A percentile compares a stretch with the other conserved stretches of the same genome.
Conservation (phyloP, 2,113 vertebrate genomes). For the Clarias macrocephalus region DNA sequence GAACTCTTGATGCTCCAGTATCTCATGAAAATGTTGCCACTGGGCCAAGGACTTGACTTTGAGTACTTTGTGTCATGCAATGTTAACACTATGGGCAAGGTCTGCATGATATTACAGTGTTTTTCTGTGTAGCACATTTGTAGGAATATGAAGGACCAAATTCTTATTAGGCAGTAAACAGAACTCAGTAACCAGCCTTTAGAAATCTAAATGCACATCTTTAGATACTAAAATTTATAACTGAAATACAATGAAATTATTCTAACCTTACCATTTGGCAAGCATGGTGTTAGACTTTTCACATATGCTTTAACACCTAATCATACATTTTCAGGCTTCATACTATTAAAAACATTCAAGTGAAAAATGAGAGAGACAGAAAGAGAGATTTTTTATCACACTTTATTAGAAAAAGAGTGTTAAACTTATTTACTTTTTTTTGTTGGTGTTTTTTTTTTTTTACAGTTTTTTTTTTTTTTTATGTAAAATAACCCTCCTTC, state of each 20-base stretch:
- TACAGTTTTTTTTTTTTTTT: too few species aligned
- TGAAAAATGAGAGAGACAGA: too few species aligned
- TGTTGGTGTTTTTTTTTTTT: too few species aligned
- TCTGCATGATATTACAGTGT: background rate
- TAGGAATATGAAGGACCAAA: background rate
- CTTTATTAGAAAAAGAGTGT: too few species aligned
- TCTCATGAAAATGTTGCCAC: background rate
- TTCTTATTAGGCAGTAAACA: background rate
- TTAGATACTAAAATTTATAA: background rate
- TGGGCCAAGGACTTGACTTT: background rate
- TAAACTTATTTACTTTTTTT: too few species aligned
- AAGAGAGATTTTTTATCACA: too few species aligned
- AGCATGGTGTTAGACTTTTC: constrained; percentile 42
- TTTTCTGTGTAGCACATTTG: background rate
- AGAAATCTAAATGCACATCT: background rate
- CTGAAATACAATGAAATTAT: constrained; percentile 54
- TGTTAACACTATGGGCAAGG: background rate
- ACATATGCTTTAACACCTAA: constrained; percentile 33
- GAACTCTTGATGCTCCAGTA: background rate
- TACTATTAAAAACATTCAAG: background rate
- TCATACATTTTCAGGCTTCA: constrained; percentile 28
- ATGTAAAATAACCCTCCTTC: too few species aligned
- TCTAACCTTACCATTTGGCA: constrained; percentile 61
- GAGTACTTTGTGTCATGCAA: background rate
- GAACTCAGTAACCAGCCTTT: background rate